Evolutionary conservation across 2,888 invertebrate genomes (phyloP).

Genomic region (Dermolepida albohirtum): DNA sequence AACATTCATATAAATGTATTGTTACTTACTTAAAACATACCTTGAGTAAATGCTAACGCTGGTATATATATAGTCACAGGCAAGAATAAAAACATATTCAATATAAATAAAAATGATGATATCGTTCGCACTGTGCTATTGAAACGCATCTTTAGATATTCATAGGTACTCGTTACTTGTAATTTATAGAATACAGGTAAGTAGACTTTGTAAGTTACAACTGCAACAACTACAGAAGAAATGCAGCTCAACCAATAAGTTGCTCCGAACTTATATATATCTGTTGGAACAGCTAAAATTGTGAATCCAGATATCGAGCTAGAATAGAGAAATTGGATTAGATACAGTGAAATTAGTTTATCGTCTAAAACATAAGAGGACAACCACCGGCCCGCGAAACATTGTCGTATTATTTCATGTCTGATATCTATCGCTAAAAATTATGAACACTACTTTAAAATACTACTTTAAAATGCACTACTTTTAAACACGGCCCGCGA

Average conservation of each 20-base stretch:
- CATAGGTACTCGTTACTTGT: slow-evolving; percentile 77
- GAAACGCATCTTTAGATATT: slow-evolving; percentile 75
- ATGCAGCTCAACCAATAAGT: slow-evolving; percentile 69
- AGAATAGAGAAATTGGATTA: too few relatives aligned
- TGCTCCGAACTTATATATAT: slow-evolving; percentile 78
- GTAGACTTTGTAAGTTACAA: slow-evolving; percentile 56
- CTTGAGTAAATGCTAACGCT: slow-evolving; percentile 76
- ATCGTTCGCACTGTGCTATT: slow-evolving; percentile 71
- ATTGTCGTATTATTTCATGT: too few relatives aligned
- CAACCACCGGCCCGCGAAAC: too few relatives aligned
- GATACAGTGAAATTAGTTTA: too few relatives aligned
- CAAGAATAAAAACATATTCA: slow-evolving; percentile 71
- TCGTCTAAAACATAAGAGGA: too few relatives aligned
- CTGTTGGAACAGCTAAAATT: slow-evolving; percentile 78
- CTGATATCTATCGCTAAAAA: too few relatives aligned
- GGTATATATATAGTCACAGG: slow-evolving; percentile 80
- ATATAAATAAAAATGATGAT: slow-evolving; percentile 71
- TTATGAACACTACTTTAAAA: too few relatives aligned
- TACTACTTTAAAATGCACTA: too few relatives aligned
- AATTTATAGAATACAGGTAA: slow-evolving; percentile 69
- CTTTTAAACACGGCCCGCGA: too few relatives aligned
- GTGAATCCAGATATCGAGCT: slow-evolving; percentile 82
- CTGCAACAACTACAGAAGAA: slow-evolving; percentile 59
- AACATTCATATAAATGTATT: too few relatives aligned
- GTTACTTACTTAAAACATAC: slow-evolving; percentile 66